phyloP scores from a whole-genome alignment of 1,140 invertebrate species.

The Magallana gigas region DNA sequence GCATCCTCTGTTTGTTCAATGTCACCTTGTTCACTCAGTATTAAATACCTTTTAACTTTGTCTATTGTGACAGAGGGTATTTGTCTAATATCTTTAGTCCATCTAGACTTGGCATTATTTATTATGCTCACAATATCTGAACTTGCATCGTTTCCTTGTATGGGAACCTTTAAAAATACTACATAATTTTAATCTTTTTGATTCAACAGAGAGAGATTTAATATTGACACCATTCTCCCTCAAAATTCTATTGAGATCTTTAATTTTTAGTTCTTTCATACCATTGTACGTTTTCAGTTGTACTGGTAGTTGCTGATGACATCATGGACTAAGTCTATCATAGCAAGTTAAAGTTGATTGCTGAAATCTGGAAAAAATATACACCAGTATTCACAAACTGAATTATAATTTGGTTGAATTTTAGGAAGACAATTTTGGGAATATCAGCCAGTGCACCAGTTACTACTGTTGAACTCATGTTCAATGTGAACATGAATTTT shows the following conservation, averaged over 20 bases:
- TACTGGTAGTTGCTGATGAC: not conserved
- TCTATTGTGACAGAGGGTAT: not conserved
- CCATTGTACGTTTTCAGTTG: not conserved
- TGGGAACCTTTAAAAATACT: not conserved
- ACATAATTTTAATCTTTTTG: not conserved
- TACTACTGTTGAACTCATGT: no score
- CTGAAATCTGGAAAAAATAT: not conserved
- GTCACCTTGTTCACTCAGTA: not conserved
- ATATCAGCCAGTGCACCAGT: no score
- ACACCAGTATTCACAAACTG: no score
- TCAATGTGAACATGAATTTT: no score
- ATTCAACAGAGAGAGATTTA: not conserved
- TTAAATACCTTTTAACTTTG: not conserved
- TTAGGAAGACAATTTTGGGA: no score
- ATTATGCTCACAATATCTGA: not conserved
- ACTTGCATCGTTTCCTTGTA: not conserved
- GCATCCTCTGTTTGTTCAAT: not conserved
- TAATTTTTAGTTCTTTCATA: not conserved
- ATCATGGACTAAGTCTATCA: not conserved
- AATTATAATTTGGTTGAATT: no score
- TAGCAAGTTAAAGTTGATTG: not conserved
- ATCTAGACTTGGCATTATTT: not conserved
- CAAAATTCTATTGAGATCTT: not conserved
- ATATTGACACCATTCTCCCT: not conserved
- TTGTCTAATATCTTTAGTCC: not conserved